Conservation (phyloP, 2,113 vertebrate genomes). For the Edolisoma coerulescens region DNA sequence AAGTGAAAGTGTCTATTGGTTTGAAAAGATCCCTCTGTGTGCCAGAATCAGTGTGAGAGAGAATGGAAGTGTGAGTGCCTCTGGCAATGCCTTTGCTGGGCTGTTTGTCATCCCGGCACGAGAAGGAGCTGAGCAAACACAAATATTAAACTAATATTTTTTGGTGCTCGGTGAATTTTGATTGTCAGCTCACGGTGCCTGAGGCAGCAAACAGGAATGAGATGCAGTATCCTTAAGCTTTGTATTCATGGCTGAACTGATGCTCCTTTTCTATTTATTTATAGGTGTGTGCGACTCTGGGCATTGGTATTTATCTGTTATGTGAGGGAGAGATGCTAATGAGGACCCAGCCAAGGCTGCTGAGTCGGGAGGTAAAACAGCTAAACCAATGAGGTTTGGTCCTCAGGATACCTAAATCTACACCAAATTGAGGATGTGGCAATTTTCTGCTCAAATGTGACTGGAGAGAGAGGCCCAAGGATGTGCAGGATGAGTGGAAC, state of each 20-base stretch:
- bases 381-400: background rate
- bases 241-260: background rate
- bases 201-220: constrained; percentile 18
- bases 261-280: constrained; percentile 10
- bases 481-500: background rate
- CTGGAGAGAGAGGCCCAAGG: background rate
- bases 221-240: constrained; percentile 8
- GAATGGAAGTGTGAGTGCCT: constrained; percentile 8
- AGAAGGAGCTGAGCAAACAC: constrained; percentile 47
- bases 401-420: background rate
- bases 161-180: constrained; percentile 5
- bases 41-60: constrained; percentile 7
- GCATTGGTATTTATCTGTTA: background rate
- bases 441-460: background rate
- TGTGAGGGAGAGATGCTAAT: background rate
- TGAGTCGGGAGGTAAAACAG: background rate
- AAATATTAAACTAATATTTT: constrained; percentile 62
- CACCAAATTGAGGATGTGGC: background rate
- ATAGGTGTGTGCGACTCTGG: background rate
- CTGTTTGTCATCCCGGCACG: constrained; percentile 29
- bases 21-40: constrained; percentile 47
- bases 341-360: background rate
- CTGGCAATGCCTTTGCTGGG: background rate
- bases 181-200: background rate
- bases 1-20: constrained; percentile 34